Base-by-base conservation (phyloP, 1,140 invertebrate species). In the Camponotus pennsylvanicus region DNA sequence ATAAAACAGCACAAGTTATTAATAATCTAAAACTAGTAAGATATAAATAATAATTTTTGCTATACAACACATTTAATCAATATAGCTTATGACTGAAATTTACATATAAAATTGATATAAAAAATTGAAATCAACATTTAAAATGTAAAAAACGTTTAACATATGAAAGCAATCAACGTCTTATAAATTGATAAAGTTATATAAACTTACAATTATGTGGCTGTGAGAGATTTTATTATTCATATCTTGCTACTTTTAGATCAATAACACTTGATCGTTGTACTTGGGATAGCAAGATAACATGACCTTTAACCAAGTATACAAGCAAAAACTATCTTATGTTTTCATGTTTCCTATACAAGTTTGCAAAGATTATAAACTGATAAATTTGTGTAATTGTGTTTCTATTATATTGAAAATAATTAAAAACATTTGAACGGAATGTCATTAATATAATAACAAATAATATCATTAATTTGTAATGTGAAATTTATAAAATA, bases 141-240 rank as follows among this genome's bases (percentile, higher is more conserved):
- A 52, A 15, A 52, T 5, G 15, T 52, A 52, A 52, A 52, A 52
- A 18, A 15, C 5, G 1, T 52, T 18, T 18, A 52, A 52, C 15
- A 52, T 1, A 4, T 52, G 18, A 52, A 52, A 52, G 5, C 27
- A 15, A 18, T 52, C 49, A 18, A 52, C 13, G 49, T 52, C 5
- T 52, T 52, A 52, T 52, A 52, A 15, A 52, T 52, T 52, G 15
- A 52, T 52, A 52, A 52, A 52, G 4, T 52, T 52, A 3, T 52
- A 0, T 52, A 52, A 52, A 52, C 13, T 52, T 52, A 52, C 13
- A 80, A 15, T 21, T 70, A 37, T 27, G 27, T 40, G 6, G n/a
- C 11, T 40, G 66, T 7, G 21, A 55, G 3, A 55, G 49, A n/a
- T n/a, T 71, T 71, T 57, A 80, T 71, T 80, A 80, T 37, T 71